Evolutionary conservation across 2,888 invertebrate species (phyloP).

Genomic region (Pseudoips prasinana): DNA sequence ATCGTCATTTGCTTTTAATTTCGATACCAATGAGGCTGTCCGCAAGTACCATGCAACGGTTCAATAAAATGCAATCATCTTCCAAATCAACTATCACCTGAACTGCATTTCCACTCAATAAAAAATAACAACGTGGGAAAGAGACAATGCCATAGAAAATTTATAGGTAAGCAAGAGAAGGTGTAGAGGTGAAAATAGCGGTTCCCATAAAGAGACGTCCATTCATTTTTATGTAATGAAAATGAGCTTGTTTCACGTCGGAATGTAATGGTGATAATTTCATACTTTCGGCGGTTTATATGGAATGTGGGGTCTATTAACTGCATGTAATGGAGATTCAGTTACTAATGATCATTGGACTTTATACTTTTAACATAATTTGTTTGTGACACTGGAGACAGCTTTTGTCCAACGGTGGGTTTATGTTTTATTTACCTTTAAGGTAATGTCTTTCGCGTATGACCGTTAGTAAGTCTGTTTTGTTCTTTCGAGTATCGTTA

Average conservation of each 20-base stretch:
- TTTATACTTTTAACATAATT: too few relatives aligned
- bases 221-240: conserved; percentile 49
- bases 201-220: conserved; percentile 9
- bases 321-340: background rate
- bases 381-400: too few relatives aligned
- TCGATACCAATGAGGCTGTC: too few relatives aligned
- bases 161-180: conserved; percentile 8
- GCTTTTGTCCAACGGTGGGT: too few relatives aligned
- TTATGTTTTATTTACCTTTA: too few relatives aligned
- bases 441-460: too few relatives aligned
- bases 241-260: conserved; percentile 39
- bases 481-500: too few relatives aligned
- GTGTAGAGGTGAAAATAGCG: conserved; percentile 34
- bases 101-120: conserved; percentile 31
- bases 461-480: too few relatives aligned
- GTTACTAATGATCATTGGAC: background rate
- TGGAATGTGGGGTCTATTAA: conserved; percentile 5
- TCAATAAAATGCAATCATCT: conserved; percentile 13
- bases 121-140: conserved; percentile 40
- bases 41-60: conserved; percentile 10
- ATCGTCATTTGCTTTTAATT: too few relatives aligned
- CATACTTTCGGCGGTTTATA: conserved; percentile 7
- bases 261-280: conserved; percentile 35
- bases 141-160: conserved; percentile 7
- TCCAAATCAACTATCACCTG: conserved; percentile 21